phyloP scores from a whole-genome alignment of 2,797 vertebrate genomes.

The Rhabdomys pumilio region DNA sequence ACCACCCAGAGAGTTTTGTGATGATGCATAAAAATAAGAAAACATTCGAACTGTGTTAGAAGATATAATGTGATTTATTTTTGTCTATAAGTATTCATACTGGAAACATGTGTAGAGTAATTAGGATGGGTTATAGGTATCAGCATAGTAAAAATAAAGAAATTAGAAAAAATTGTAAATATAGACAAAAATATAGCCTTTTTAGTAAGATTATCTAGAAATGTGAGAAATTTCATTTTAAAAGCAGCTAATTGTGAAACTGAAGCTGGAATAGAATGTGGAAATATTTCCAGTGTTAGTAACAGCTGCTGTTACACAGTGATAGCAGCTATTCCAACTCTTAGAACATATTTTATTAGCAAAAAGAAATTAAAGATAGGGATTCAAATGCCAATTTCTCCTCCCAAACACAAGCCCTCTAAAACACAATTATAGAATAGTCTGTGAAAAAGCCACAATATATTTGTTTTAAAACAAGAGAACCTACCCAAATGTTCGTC shows the following conservation, averaged over 20 bases:
- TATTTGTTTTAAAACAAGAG: slow-evolving; percentile 52
- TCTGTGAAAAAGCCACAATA: neutral
- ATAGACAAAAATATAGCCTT: slow-evolving; percentile 63
- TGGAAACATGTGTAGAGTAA: slow-evolving; percentile 67
- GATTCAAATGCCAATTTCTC: neutral
- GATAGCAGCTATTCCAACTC: neutral
- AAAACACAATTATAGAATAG: slow-evolving; percentile 3
- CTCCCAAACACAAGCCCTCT: neutral
- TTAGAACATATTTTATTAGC: slow-evolving; percentile 20
- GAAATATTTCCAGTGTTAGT: slow-evolving; percentile 50
- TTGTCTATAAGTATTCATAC: slow-evolving; percentile 55
- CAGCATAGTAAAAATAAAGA: slow-evolving; percentile 54
- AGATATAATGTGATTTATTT: slow-evolving; percentile 73
- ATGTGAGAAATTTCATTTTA: slow-evolving; percentile 56
- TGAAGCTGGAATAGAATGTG: neutral
- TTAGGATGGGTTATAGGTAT: slow-evolving; percentile 12
- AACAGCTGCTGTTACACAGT: neutral
- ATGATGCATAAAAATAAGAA: slow-evolving; percentile 66
- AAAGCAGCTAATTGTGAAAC: slow-evolving; percentile 61
- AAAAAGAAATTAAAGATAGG: slow-evolving; percentile 32
- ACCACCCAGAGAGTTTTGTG: slow-evolving; percentile 51
- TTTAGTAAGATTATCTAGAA: slow-evolving; percentile 67
- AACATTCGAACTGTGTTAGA: slow-evolving; percentile 51
- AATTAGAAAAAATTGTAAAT: slow-evolving; percentile 47
- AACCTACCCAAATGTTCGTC: neutral